phyloP scores from a whole-genome alignment of 2,888 invertebrate species.

The Drosophila aldrichi region DNA sequence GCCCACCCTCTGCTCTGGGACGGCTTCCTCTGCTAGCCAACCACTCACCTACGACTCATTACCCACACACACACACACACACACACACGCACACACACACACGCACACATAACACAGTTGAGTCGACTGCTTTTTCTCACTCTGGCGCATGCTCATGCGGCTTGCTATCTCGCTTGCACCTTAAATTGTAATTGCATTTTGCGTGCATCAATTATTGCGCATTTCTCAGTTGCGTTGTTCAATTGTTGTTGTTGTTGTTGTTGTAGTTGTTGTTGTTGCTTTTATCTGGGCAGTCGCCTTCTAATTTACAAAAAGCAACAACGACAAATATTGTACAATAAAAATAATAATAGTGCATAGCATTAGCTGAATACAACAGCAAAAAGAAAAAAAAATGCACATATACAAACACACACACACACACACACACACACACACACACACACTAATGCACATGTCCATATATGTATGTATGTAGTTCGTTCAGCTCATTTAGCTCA shows the following conservation, averaged over 20 bases:
- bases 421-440: neutral
- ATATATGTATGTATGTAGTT: too few species aligned
- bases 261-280: constrained; percentile 36
- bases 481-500: neutral
- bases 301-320: constrained; percentile 64
- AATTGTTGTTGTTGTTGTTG: constrained; percentile 31
- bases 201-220: constrained; percentile 80
- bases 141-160: constrained; percentile 3
- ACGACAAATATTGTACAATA: constrained; percentile 60
- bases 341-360: constrained; percentile 63
- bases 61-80: constrained; percentile 28
- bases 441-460: neutral
- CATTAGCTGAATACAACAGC: constrained; percentile 51
- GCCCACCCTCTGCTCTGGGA: neutral
- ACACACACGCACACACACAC: constrained; percentile 7
- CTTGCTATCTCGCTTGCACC: constrained; percentile 42
- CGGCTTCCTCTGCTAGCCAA: neutral
- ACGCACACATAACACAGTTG: neutral
- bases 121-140: constrained; percentile 7
- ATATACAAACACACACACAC: neutral
- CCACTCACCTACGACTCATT: constrained; percentile 53
- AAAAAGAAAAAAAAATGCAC: neutral
- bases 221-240: constrained; percentile 74
- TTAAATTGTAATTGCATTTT: constrained; percentile 66
- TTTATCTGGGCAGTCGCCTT: constrained; percentile 72